A percentile compares a stretch with the other conserved stretches of the same genome.
These are phyloP conservation scores for human (Homo sapiens) DNA, from an alignment of 2,113 vertebrate species.

Conservation along the genomic window GRCh38 chr12:21496501-21497000, in stretches of 20 bases:
- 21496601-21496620: not conserved
- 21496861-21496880: not conserved
- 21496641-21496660: not conserved
- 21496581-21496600: not conserved
- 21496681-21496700: not conserved
- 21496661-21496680: not conserved
- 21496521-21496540: not conserved
- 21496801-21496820: not conserved
- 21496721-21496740: not conserved
- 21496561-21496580: not conserved
- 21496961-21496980: not conserved
- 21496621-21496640: not conserved
- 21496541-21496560: not conserved
- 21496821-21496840: not conserved
- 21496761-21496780: not conserved
- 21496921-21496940: not conserved
- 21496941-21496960: not conserved
- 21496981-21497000: not conserved
- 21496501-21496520: not conserved
- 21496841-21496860: not conserved
- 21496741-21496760: not conserved
- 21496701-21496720: not conserved
- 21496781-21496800: not conserved
- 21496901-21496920: not conserved
- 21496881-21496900: not conserved